Base-by-base conservation (phyloP, 2,888 invertebrate species). In the Dynastes hyllus region DNA sequence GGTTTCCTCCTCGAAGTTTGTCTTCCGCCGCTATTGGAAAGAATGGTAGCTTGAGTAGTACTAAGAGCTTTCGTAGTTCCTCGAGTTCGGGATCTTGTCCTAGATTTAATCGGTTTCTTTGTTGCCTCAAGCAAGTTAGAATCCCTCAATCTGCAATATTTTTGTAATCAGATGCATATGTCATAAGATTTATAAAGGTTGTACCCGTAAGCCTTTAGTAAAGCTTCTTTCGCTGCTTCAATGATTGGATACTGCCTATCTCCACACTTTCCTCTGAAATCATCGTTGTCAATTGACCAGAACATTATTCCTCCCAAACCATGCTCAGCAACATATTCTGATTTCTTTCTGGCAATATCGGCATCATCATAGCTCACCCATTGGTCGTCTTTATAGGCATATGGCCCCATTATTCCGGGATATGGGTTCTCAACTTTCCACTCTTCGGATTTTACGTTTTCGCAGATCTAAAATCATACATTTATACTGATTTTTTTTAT, bases 331-430 rank as follows among this genome's bases (percentile, higher is more conserved):
- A 96, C 97, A 86, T 96, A 97, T 84, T 94, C 93, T 0, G 96
- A 94, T 91, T 98, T 97, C 86, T 92, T 93, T 85, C 91, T 92
- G 0, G 95, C 96, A 67, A 96, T 96, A 9, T 93, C 93, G 82
- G 95, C 93, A 85, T 97, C 97, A 85, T 97, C 97, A 86, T 96
- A 97, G 0, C 97, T 97, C 1, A 97, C 97, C 97, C 97, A 98
- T 88, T 97, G 97, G 88, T 97, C 95, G 29, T 93, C 95, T 82
- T 93, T 93, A 88, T 91, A 95, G 1, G 97, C 97, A 85, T 96
- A 97, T 0, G 98, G 98, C 0, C 97, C 97, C 94, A 97, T 95
- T 0, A 95, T 95, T 40, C 92, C 92, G 0, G 94, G 91, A 88
- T 96, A 94, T 0, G 96, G 95, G 81, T 96, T 93, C 82, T 95